Evolutionary conservation across 30 jellyfish, hydroid and myxozoan genomes (phyloP).

Genomic region (Hydractinia symbiolongicarpus): DNA sequence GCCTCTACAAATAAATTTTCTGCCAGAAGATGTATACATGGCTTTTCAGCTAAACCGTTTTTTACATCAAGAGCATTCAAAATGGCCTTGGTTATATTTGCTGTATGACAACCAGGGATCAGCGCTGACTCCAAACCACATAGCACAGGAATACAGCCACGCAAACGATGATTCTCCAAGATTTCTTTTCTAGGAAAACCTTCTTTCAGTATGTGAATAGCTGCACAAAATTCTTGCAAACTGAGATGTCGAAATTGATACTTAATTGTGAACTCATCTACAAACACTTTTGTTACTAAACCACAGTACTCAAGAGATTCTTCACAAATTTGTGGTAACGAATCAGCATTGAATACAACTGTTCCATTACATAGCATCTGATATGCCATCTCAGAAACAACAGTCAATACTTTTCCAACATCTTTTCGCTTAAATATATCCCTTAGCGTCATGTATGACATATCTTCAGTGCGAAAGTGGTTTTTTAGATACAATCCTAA

Average conservation of each 20-base stretch:
- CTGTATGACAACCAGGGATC: not conserved
- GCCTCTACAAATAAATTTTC: no score
- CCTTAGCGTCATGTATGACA: not conserved
- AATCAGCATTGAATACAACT: not conserved
- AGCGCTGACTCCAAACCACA: conserved; percentile 1
- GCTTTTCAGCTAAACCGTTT: no score
- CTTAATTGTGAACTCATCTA: not conserved
- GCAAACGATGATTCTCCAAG: not conserved
- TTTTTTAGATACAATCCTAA: conserved; percentile 1
- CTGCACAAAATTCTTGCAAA: conserved; percentile 12
- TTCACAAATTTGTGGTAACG: not conserved
- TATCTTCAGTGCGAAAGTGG: not conserved
- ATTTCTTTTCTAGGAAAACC: not conserved
- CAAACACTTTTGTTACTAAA: not conserved
- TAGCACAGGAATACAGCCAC: conserved; percentile 4
- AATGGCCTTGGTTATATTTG: not conserved
- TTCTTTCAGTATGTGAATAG: not conserved
- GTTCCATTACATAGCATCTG: not conserved
- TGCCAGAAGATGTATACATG: no score
- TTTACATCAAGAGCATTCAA: conserved; percentile 4
- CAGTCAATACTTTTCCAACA: not conserved
- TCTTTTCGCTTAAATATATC: not conserved
- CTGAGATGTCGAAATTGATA: not conserved
- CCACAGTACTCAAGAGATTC: conserved; percentile 13
- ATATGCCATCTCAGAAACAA: not conserved